Conservation (phyloP, 2,113 vertebrate species). For the Ptilorrhoa leucosticta region DNA sequence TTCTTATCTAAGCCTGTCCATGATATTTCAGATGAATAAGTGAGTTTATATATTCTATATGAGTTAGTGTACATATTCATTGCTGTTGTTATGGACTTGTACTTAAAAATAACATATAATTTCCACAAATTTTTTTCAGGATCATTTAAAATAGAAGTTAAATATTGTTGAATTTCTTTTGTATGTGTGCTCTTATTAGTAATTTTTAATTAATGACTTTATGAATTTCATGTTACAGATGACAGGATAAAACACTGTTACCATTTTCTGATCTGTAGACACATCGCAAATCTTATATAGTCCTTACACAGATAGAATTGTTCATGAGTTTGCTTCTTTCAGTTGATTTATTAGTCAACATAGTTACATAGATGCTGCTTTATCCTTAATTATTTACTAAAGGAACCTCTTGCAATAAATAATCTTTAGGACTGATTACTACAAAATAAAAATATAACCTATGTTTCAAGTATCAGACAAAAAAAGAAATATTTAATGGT, state of each 20-base stretch:
- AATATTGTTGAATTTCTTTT: not conserved
- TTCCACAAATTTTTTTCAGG: not conserved
- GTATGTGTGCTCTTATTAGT: not conserved
- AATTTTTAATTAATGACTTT: not conserved
- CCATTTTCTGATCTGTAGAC: not conserved
- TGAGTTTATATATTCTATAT: not conserved
- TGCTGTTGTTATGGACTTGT: not conserved
- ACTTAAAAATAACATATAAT: not conserved
- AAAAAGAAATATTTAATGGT: not conserved
- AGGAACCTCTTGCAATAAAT: not conserved
- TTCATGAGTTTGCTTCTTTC: not conserved
- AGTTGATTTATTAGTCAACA: not conserved
- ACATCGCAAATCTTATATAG: not conserved
- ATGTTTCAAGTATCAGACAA: not conserved
- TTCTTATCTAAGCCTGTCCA: not conserved
- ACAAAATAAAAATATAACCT: not conserved
- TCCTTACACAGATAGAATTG: not conserved
- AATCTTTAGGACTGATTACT: not conserved
- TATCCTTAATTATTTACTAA: not conserved
- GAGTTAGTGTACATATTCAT: not conserved
- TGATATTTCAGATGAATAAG: not conserved
- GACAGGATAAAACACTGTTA: not conserved
- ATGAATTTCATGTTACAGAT: not conserved
- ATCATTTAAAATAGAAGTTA: not conserved
- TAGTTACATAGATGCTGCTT: not conserved